Percentiles rank a stretch among this genome's conserved stretches.
phyloP scores from a whole-genome alignment of 2,888 invertebrate species.

The Homarus gammarus region DNA sequence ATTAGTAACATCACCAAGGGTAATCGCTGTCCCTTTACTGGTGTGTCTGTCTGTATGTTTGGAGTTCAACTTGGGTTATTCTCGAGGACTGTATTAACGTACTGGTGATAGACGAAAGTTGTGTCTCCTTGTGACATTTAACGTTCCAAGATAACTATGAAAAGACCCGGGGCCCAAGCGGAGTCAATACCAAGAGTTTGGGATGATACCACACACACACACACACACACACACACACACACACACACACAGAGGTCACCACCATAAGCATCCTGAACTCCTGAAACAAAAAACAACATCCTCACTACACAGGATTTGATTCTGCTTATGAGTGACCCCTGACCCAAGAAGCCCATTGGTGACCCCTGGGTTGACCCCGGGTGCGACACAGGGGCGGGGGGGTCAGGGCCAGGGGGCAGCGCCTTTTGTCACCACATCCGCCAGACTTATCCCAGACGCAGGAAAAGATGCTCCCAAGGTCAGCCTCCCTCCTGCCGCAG shows the following conservation, averaged over 20 bases:
- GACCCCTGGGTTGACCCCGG: conserved; percentile 1
- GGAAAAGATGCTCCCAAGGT: conserved; percentile 18
- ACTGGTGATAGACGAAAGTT: too few species aligned
- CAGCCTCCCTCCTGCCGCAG: background rate
- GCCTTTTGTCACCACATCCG: conserved; percentile 11
- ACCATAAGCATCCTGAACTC: background rate
- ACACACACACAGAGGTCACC: background rate
- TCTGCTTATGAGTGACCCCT: background rate
- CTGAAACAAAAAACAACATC: background rate
- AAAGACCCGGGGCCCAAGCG: too few species aligned
- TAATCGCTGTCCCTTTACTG: too few species aligned
- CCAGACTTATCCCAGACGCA: conserved; percentile 10
- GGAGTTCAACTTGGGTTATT: too few species aligned
- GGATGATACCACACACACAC: too few species aligned
- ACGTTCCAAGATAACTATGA: too few species aligned
- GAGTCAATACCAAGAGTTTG: too few species aligned
- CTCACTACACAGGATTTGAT: background rate
- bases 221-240: too few species aligned
- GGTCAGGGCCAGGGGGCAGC: background rate
- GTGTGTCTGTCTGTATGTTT: too few species aligned
- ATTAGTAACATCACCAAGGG: too few species aligned
- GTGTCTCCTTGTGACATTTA: too few species aligned
- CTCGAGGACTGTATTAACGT: too few species aligned
- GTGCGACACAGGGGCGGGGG: background rate
- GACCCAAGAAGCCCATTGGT: background rate